A percentile compares a stretch with the other conserved stretches of the same genome.
These are phyloP conservation scores for Sparus aurata DNA, from an alignment of 2,797 vertebrate genomes.

Conservation along the genomic window DNA sequence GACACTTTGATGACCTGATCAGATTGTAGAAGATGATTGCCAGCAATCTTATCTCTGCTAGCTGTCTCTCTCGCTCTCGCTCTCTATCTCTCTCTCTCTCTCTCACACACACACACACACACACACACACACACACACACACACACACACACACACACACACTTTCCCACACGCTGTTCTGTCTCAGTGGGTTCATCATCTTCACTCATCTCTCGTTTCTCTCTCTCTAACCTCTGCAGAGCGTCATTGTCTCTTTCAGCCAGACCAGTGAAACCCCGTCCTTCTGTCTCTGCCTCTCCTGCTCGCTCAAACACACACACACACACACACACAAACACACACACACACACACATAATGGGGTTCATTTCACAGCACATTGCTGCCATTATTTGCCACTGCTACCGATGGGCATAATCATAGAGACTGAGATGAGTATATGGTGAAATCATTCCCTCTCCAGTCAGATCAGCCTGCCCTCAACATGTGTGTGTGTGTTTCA, in stretches of 20 bases:
- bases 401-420: conserved; percentile 74
- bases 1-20: conserved; percentile 67
- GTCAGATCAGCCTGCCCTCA: conserved; percentile 68
- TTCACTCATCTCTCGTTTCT: conserved; percentile 48
- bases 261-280: not conserved
- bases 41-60: conserved; percentile 53
- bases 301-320: not conserved
- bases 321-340: conserved; percentile 25
- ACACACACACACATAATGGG: conserved; percentile 62
- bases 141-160: conserved; percentile 13
- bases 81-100: not conserved
- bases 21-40: conserved; percentile 63
- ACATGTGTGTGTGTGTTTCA: conserved; percentile 1
- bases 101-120: not conserved
- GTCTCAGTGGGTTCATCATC: conserved; percentile 56
- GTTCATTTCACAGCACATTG: conserved; percentile 83
- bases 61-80: not conserved
- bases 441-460: conserved; percentile 69
- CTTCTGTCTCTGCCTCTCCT: not conserved
- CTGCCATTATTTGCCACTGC: conserved; percentile 81
- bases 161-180: conserved; percentile 7
- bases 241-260: conserved; percentile 18
- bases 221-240: conserved; percentile 43
- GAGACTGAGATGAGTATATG: conserved; percentile 68
- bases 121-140: conserved; percentile 17